Base-by-base conservation (phyloP, 2,888 invertebrate genomes). In the Glaucopsyche alexis region DNA sequence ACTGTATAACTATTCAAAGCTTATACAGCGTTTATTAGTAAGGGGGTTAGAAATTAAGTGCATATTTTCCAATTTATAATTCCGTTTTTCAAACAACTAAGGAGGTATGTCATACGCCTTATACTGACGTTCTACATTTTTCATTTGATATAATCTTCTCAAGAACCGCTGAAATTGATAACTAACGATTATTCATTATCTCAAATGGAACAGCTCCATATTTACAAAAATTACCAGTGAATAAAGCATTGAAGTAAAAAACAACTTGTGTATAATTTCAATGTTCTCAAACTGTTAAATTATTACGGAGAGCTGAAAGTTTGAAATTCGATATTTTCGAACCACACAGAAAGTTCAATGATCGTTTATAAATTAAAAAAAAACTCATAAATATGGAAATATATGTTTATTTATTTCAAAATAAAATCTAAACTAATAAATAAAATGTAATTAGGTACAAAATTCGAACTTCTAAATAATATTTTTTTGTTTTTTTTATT, bases 371-470 rank as follows among this genome's bases (percentile, higher is more conserved):
- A 16, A 16, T 16, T n/a, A n/a, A 7, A 55, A 60, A 60, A 38
- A 60, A 13, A 14, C 13, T 29, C 29, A 60, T 60, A 38, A 60
- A 60, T 60, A 60, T 60, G 60, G 13, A 55, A 55, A 60, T 60
- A 14, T 60, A 38, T 38, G 29, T 38, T 60, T 60, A 60, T 60
- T 60, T 60, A 60, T 60, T 60, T 60, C 29, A 60, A 60, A 55
- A 60, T 60, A 60, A 60, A 60, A 60, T 38, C 60, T 60, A 13
- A 38, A 60, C 38, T 60, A 60, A 60, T 42, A 66, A 66, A 66
- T 66, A 42, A 16, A 66, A n/a, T 42, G 40, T 66, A 5, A 66
- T 66, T 66, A n/a, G n/a, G n/a, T n/a, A 16, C 42, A 14, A 66
- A 66, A 42, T 66, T 16, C 16, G 42, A 42, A n/a, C 40, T 66